Conservation (phyloP, 2,113 vertebrate genomes). For the Orthonyx spaldingii region DNA sequence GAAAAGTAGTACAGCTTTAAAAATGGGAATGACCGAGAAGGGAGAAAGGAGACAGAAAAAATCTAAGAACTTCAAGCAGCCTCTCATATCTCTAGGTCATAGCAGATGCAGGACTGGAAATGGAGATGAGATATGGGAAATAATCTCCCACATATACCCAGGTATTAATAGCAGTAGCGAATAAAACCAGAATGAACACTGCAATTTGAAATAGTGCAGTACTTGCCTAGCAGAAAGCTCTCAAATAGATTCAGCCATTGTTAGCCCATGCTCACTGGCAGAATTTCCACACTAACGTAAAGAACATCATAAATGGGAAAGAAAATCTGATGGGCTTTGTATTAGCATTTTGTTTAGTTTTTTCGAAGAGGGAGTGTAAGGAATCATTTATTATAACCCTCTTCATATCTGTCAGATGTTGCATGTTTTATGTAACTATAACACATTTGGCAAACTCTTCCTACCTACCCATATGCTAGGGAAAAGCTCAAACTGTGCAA, state of each 20-base stretch:
- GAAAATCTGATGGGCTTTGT: neutral
- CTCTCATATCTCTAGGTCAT: neutral
- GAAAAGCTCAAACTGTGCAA: slow-evolving; percentile 24
- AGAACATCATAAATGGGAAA: neutral
- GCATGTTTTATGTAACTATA: slow-evolving; percentile 48
- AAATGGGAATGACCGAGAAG: neutral
- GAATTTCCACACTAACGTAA: neutral
- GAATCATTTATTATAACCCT: slow-evolving; percentile 13
- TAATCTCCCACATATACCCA: neutral
- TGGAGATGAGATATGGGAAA: neutral
- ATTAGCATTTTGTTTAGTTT: neutral
- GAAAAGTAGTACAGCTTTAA: neutral
- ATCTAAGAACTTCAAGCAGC: neutral
- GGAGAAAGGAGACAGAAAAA: neutral
- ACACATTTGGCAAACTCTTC: slow-evolving; percentile 53
- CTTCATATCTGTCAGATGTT: slow-evolving; percentile 22
- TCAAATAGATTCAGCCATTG: neutral
- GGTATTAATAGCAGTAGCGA: neutral
- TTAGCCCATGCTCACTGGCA: neutral
- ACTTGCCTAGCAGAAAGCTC: neutral
- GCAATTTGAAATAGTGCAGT: neutral
- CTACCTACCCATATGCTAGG: slow-evolving; percentile 54
- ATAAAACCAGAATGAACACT: neutral
- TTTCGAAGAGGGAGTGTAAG: neutral
- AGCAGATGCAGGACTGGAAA: neutral